Conservation (phyloP, 1,140 invertebrate species). For the Sycophaga agraensis region DNA sequence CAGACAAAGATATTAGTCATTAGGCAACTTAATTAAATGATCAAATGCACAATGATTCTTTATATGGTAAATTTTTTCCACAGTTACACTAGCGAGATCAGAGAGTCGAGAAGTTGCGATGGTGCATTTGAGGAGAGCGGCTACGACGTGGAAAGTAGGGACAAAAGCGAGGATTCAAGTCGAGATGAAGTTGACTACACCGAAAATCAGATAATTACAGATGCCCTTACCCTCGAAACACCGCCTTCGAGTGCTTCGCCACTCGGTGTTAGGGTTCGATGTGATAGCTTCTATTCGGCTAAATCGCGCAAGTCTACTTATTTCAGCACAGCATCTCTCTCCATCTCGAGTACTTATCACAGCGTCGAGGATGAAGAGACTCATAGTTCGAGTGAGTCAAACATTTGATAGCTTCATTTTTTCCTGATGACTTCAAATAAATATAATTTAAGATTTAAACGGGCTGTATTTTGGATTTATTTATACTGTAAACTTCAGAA, state of each 20-base stretch:
- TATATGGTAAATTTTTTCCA: too few relatives aligned
- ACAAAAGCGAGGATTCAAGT: background rate
- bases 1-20: too few relatives aligned
- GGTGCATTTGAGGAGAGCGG: slow-evolving; percentile 39
- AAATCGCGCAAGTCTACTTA: slow-evolving; percentile 74
- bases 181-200: slow-evolving; percentile 13
- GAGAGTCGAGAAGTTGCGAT: slow-evolving; percentile 49
- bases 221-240: slow-evolving; percentile 51
- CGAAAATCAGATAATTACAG: slow-evolving; percentile 37
- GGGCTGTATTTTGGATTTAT: too few relatives aligned
- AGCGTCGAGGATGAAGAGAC: slow-evolving; percentile 44
- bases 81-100: slow-evolving; percentile 30
- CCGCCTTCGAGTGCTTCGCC: slow-evolving; percentile 25
- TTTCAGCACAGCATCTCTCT: slow-evolving; percentile 69
- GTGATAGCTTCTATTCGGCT: slow-evolving; percentile 79
- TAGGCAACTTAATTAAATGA: too few relatives aligned
- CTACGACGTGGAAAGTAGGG: slow-evolving; percentile 26
- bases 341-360: slow-evolving; percentile 59
- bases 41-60: too few relatives aligned
- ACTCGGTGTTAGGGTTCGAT: slow-evolving; percentile 57
- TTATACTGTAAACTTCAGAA: too few relatives aligned
- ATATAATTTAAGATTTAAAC: too few relatives aligned
- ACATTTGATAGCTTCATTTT: too few relatives aligned
- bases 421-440: too few relatives aligned
- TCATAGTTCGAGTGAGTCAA: background rate